A percentile compares a stretch with the other conserved stretches of the same genome.
These are phyloP conservation scores for Ianthella basta DNA, from an alignment of 37 sponge, comb jelly and placozoan genomes.

Conservation along the genomic window DNA sequence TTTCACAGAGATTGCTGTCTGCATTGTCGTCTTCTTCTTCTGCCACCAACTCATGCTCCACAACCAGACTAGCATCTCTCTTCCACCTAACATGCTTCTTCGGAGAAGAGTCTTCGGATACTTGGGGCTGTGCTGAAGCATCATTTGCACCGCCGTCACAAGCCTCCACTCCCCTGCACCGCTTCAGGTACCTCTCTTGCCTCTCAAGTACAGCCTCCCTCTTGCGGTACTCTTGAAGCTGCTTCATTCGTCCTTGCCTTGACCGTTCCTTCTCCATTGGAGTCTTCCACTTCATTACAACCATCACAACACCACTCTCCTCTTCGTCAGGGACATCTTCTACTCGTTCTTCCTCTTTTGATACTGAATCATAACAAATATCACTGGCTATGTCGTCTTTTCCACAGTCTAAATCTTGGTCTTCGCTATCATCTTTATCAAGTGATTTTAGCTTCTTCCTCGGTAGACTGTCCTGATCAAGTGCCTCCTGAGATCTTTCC, in stretches of 20 bases:
- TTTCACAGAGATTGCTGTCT: background rate
- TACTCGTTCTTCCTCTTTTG: background rate
- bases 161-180: no score
- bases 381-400: no score
- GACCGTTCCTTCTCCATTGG: background rate
- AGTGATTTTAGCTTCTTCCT: no score
- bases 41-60: background rate
- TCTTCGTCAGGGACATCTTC: background rate
- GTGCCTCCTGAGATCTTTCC: background rate
- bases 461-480: no score
- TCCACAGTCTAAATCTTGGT: background rate
- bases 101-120: no score
- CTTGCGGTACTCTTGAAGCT: background rate
- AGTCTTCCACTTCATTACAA: slow-evolving; percentile 7
- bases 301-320: background rate
- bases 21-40: background rate
- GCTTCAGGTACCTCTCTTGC: background rate
- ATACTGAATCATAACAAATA: background rate
- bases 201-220: background rate
- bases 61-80: background rate
- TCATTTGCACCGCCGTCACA: no score
- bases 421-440: no score
- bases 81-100: background rate
- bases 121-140: no score
- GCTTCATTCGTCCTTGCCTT: background rate